phyloP scores from a whole-genome alignment of 2,888 invertebrate genomes.

The Platypus cylindrus region DNA sequence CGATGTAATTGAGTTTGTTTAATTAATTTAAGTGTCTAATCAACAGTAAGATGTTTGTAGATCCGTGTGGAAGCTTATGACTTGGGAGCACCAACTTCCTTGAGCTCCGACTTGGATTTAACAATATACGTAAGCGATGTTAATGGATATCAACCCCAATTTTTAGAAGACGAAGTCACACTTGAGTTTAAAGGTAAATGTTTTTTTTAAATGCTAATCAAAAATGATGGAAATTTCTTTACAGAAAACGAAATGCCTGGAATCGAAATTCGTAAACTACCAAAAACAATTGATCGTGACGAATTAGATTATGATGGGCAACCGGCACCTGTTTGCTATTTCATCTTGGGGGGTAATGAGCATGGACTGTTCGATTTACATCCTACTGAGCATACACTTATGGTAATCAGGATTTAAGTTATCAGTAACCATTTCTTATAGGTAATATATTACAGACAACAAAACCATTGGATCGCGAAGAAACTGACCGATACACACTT shows the following conservation, averaged over 20 bases:
- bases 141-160: conserved; percentile 81
- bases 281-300: conserved; percentile 75
- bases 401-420: conserved; percentile 48
- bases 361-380: conserved; percentile 59
- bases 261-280: conserved; percentile 53
- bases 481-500: conserved; percentile 51
- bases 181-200: conserved; percentile 57
- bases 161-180: conserved; percentile 55
- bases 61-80: conserved; percentile 84
- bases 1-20: conserved; percentile 47
- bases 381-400: conserved; percentile 55
- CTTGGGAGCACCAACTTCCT: conserved; percentile 71
- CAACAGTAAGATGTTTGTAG: conserved; percentile 35
- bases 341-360: conserved; percentile 75
- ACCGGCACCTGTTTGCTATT: conserved; percentile 80
- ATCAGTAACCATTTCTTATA: not conserved
- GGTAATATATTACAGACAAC: conserved; percentile 31
- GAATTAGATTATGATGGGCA: conserved; percentile 69
- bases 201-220: not conserved
- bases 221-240: not conserved
- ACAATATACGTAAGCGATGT: conserved; percentile 80
- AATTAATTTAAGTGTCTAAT: not conserved
- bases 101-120: conserved; percentile 77
- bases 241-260: conserved; percentile 49
- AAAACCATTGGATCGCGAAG: conserved; percentile 64